Conservation (phyloP, 2,113 vertebrate species). For the Pseudopodoces humilis region DNA sequence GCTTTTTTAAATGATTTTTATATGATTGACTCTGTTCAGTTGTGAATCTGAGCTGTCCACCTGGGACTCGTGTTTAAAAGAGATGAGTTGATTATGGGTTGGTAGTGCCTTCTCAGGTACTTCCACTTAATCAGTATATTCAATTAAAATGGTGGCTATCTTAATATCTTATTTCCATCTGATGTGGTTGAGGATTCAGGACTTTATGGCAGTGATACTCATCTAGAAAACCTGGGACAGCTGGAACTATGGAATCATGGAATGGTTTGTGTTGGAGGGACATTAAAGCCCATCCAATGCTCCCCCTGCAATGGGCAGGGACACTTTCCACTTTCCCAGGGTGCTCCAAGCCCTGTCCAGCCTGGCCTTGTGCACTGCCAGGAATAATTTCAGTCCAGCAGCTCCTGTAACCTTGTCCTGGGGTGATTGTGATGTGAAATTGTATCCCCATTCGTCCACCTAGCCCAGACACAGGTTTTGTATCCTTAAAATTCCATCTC, state of each 20-base stretch:
- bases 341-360: neutral
- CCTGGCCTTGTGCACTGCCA: neutral
- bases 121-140: neutral
- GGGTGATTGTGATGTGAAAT: too few relatives aligned
- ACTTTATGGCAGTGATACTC: neutral
- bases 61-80: neutral
- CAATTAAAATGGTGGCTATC: neutral
- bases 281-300: fast-evolving
- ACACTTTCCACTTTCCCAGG: neutral
- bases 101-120: neutral
- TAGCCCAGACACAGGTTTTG: too few relatives aligned
- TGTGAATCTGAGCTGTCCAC: neutral
- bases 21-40: neutral
- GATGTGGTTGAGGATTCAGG: neutral
- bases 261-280: neutral
- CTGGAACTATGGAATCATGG: neutral
- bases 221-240: neutral
- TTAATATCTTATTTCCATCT: neutral
- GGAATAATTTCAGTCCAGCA: neutral
- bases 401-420: neutral
- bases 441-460: too few relatives aligned
- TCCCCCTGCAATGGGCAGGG: neutral
- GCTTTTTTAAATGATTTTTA: neutral
- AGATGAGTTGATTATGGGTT: neutral
- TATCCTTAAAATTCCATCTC: too few relatives aligned